Conservation (phyloP, 2,888 invertebrate genomes). For the Reticulitermes lucifugus region DNA sequence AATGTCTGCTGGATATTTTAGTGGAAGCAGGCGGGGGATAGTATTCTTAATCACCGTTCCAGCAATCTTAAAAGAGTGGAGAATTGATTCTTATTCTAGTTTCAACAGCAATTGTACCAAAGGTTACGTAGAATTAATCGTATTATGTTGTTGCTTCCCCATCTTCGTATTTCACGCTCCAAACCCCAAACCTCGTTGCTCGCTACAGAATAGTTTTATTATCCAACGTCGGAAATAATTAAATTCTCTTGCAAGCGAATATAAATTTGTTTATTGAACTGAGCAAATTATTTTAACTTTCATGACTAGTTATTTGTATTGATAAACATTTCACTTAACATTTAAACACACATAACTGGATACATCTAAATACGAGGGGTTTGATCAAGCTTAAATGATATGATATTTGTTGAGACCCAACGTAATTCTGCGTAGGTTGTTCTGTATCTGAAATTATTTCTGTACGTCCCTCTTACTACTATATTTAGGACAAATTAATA, state of each 20-base stretch:
- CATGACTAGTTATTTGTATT: too few species aligned
- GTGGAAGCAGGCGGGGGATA: constrained; percentile 8
- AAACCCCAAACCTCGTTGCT: neutral
- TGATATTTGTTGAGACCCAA: neutral
- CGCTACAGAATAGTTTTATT: too few species aligned
- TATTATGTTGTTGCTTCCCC: neutral
- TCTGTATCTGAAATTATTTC: neutral
- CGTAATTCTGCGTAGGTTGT: neutral
- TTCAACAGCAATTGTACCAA: constrained; percentile 24
- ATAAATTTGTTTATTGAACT: too few species aligned
- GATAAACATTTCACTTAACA: too few species aligned
- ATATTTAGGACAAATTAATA: neutral
- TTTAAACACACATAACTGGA: too few species aligned
- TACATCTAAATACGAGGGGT: neutral
- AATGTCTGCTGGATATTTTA: neutral
- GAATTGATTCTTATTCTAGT: constrained; percentile 3
- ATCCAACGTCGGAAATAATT: too few species aligned
- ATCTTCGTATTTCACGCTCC: constrained; percentile 37
- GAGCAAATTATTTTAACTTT: too few species aligned
- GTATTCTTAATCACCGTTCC: constrained; percentile 37
- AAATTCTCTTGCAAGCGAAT: too few species aligned
- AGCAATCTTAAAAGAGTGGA: constrained; percentile 3
- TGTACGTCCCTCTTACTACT: neutral
- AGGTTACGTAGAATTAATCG: constrained; percentile 27
- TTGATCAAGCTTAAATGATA: neutral